These are phyloP conservation scores for Cephus nigrinus DNA, from an alignment of 2,888 invertebrate genomes.

Conservation along the genomic window DNA sequence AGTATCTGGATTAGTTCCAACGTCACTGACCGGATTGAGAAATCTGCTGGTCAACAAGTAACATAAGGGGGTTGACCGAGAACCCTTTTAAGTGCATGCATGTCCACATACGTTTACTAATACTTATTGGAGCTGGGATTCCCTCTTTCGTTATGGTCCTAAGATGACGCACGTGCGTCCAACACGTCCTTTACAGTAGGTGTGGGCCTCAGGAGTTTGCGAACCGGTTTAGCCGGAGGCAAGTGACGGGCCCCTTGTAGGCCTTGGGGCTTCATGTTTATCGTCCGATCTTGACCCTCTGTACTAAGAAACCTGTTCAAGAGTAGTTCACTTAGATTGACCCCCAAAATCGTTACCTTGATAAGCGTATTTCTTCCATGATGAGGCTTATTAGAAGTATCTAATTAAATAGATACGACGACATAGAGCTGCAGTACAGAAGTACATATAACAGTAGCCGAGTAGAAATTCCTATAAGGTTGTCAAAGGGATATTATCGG, in stretches of 20 bases:
- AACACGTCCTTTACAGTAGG: slow-evolving; percentile 23
- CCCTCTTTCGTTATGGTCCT: slow-evolving; percentile 25
- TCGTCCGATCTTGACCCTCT: background rate
- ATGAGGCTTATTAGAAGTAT: background rate
- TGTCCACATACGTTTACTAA: background rate
- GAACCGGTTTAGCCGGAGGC: slow-evolving; percentile 22
- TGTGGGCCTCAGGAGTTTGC: slow-evolving; percentile 14
- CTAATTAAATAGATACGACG: background rate
- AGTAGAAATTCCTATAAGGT: too few species aligned
- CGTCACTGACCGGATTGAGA: background rate
- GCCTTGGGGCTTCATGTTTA: slow-evolving; percentile 23
- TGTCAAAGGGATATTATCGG: too few species aligned
- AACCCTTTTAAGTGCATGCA: background rate
- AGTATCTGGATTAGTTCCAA: background rate
- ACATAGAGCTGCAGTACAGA: background rate
- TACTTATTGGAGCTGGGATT: background rate
- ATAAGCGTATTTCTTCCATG: background rate
- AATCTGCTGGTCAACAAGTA: background rate
- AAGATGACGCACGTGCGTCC: slow-evolving; percentile 26
- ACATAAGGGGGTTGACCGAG: background rate
- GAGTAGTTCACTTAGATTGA: background rate
- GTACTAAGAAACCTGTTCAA: background rate
- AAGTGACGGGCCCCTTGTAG: slow-evolving; percentile 30
- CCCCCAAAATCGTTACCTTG: slow-evolving; percentile 1
- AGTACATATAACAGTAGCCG: too few species aligned